These are phyloP conservation scores for Plebejus anna DNA, from an alignment of 2,888 invertebrate species.

Conservation along the genomic window DNA sequence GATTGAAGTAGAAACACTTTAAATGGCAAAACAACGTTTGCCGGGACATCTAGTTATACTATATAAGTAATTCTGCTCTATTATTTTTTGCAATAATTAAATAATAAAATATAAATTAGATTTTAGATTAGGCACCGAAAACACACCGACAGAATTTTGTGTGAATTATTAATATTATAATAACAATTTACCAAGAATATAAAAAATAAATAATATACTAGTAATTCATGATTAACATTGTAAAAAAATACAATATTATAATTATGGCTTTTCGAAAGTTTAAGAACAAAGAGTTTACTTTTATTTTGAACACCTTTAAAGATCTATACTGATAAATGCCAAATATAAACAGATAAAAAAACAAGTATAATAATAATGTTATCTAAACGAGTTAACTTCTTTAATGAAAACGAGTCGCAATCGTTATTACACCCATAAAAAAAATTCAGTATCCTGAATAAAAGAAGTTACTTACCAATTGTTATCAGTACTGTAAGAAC, in stretches of 20 bases:
- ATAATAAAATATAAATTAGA: too few relatives aligned
- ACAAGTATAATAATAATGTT: background rate
- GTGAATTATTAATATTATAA: too few relatives aligned
- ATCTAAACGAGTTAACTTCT: conserved; percentile 3
- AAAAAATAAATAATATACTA: too few relatives aligned
- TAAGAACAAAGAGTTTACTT: too few relatives aligned
- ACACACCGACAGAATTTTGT: too few relatives aligned
- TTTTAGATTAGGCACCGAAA: too few relatives aligned
- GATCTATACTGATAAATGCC: background rate
- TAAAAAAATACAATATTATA: too few relatives aligned
- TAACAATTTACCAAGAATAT: too few relatives aligned
- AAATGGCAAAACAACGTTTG: too few relatives aligned
- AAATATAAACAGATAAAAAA: background rate
- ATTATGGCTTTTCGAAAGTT: too few relatives aligned
- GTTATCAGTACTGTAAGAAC: background rate
- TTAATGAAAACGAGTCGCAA: background rate
- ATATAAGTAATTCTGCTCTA: background rate
- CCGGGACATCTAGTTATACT: background rate
- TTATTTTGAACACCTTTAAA: background rate
- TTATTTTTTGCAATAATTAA: background rate
- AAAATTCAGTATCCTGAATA: background rate
- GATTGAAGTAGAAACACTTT: too few relatives aligned
- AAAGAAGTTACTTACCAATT: background rate
- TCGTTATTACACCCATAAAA: background rate
- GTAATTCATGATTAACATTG: too few relatives aligned